Evolutionary conservation across 2,888 invertebrate species (phyloP).

Genomic region (Polydrusus pterygomalis): DNA sequence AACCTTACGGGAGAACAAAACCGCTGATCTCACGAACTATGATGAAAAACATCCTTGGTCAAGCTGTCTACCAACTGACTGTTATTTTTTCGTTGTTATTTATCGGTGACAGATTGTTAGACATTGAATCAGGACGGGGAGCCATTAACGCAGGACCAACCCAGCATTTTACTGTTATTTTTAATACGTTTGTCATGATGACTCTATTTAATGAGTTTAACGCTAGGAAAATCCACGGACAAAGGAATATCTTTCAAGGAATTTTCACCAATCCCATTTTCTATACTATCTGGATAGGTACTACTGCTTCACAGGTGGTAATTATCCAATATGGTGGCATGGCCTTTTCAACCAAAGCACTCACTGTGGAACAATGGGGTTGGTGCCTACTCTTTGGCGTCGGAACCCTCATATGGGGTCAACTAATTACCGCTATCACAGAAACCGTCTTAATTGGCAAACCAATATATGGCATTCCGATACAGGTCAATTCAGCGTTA

Average conservation of each 20-base stretch:
- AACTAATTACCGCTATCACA: constrained; percentile 96
- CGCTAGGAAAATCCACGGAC: constrained; percentile 99
- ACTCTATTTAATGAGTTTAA: constrained; percentile 99
- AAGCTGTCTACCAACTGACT: constrained; percentile 95
- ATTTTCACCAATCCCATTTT: constrained; percentile 98
- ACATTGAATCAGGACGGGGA: constrained; percentile 93
- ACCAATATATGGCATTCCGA: too few relatives aligned
- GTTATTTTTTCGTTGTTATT: constrained; percentile 96
- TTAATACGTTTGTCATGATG: constrained; percentile 99
- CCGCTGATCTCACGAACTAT: constrained; percentile 98
- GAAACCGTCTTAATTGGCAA: too few relatives aligned
- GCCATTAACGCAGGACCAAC: constrained; percentile 88
- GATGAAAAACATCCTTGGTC: constrained; percentile 99
- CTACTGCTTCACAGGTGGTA: constrained; percentile 94
- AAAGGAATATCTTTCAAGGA: constrained; percentile 98
- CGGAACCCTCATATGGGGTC: constrained; percentile 97
- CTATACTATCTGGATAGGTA: constrained; percentile 92
- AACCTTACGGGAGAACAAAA: constrained; percentile 98
- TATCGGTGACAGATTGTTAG: constrained; percentile 90
- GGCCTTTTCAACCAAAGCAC: constrained; percentile 96
- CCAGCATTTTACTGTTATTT: constrained; percentile 99
- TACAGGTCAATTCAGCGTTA: too few relatives aligned
- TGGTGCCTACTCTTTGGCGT: constrained; percentile 99
- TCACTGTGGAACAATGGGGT: constrained; percentile 97
- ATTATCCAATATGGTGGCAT: constrained; percentile 98